These are phyloP conservation scores for Branchipolynoe longqiensis DNA, from an alignment of 2,888 invertebrate species.

Conservation along the genomic window DNA sequence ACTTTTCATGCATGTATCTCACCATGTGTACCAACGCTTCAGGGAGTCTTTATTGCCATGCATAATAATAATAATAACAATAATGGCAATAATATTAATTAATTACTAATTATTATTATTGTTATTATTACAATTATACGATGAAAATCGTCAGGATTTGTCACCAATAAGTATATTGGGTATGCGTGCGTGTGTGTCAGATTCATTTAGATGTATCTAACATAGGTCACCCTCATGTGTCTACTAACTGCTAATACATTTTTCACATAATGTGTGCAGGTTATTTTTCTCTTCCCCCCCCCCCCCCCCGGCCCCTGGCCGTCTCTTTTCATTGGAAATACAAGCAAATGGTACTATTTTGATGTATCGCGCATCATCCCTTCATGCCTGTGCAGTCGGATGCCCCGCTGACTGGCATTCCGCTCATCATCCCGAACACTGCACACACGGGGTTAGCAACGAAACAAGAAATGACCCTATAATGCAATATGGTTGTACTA, in stretches of 20 bases:
- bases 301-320: no score
- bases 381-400: slow-evolving; percentile 14
- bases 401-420: no score
- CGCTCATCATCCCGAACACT: no score
- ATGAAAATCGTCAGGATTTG: not conserved
- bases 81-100: no score
- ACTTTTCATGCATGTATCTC: slow-evolving; percentile 46
- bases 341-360: not conserved
- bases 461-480: no score
- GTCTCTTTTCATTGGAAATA: not conserved
- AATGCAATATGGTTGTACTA: not conserved
- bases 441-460: no score
- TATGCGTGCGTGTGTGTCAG: slow-evolving; percentile 16
- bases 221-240: slow-evolving; percentile 28
- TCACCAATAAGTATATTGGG: slow-evolving; percentile 24
- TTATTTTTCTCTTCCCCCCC: not conserved
- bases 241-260: slow-evolving; percentile 40
- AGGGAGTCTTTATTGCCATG: slow-evolving; percentile 45
- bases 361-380: slow-evolving; percentile 28
- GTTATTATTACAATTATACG: no score
- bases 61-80: no score
- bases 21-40: slow-evolving; percentile 49
- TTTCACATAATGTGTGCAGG: slow-evolving; percentile 40
- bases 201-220: slow-evolving; percentile 18
- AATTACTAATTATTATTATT: no score